Conservation (phyloP, 2,888 invertebrate genomes). For the Invenusta paracnida region DNA sequence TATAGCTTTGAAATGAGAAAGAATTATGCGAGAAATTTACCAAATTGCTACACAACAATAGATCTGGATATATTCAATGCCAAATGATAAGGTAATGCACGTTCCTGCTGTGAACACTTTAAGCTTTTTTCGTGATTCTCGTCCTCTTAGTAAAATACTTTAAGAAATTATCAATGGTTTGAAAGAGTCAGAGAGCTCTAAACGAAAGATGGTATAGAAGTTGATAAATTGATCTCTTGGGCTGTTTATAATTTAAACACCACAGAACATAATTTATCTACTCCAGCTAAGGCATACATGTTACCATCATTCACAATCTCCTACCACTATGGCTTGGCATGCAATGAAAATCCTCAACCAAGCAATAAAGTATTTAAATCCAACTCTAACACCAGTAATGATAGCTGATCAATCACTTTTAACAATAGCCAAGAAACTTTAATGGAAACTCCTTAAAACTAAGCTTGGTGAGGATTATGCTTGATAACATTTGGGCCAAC, state of each 20-base stretch:
- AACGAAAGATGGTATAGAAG: no score
- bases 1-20: background rate
- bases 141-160: background rate
- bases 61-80: no score
- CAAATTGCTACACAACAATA: background rate
- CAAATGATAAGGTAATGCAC: slow-evolving; percentile 31
- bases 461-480: slow-evolving; percentile 41
- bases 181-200: no score
- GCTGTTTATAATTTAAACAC: no score
- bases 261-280: no score
- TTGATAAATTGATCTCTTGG: no score
- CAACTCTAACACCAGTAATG: slow-evolving; percentile 36
- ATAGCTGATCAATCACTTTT: slow-evolving; percentile 37
- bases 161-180: background rate
- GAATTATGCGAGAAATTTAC: background rate
- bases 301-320: background rate
- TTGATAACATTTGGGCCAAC: slow-evolving; percentile 32
- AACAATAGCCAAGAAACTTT: slow-evolving; percentile 37
- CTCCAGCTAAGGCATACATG: background rate
- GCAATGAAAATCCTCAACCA: slow-evolving; percentile 34
- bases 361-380: slow-evolving; percentile 25
- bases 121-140: background rate
- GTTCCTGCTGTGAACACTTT: slow-evolving; percentile 33
- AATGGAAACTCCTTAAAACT: slow-evolving; percentile 34
- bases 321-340: no score